These are phyloP conservation scores for Cheilinus undulatus DNA, from an alignment of 2,113 vertebrate species.

Conservation along the genomic window DNA sequence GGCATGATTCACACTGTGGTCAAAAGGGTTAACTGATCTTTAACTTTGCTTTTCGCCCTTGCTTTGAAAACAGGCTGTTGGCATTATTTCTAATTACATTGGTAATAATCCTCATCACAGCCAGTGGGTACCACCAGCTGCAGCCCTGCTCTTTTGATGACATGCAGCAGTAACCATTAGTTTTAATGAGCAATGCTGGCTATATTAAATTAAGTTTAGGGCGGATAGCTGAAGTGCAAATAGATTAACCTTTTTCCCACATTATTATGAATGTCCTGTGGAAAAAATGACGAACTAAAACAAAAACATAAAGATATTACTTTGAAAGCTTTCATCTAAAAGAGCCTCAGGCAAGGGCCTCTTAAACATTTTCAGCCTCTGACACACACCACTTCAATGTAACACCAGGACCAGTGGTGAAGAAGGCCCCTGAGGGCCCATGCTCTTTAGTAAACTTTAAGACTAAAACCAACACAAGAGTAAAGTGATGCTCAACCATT, in stretches of 20 bases:
- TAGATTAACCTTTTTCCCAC: constrained; percentile 19
- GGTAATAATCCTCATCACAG: constrained; percentile 25
- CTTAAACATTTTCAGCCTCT: constrained; percentile 37
- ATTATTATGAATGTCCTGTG: constrained; percentile 5
- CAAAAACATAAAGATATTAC: constrained; percentile 18
- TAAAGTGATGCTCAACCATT: constrained; percentile 3
- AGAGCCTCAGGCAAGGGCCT: constrained; percentile 20
- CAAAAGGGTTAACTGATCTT: constrained; percentile 13
- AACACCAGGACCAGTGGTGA: neutral
- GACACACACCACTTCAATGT: constrained; percentile 9
- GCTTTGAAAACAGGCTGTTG: neutral
- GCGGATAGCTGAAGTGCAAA: constrained; percentile 20
- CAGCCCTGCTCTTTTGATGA: constrained; percentile 26
- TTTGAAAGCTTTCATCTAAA: constrained; percentile 23
- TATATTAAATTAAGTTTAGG: constrained; percentile 20
- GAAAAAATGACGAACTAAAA: constrained; percentile 5
- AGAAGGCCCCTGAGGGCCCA: neutral
- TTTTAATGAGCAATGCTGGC: constrained; percentile 25
- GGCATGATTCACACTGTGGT: constrained; percentile 5
- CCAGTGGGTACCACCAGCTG: neutral
- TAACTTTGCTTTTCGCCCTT: neutral
- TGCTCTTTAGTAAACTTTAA: neutral
- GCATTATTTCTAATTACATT: constrained; percentile 20
- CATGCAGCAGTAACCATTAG: constrained; percentile 31
- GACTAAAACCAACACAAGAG: constrained; percentile 11